Conservation (phyloP, 2,888 invertebrate genomes). For the Cabera pusaria region DNA sequence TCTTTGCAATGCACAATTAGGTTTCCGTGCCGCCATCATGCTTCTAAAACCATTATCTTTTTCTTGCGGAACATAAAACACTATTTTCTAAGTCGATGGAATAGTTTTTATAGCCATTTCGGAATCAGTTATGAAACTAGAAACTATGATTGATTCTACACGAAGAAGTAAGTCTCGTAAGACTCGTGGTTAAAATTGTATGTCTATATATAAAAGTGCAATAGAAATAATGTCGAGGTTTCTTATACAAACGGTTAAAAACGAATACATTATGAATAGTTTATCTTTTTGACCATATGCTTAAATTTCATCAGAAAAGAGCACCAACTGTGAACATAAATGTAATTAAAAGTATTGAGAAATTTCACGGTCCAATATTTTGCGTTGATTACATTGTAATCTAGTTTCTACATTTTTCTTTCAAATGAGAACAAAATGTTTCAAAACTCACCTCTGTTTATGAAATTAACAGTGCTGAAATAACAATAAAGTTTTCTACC, state of each 20-base stretch:
- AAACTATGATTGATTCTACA: no score
- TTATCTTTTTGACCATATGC: no score
- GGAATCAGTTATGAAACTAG: slow-evolving; percentile 5
- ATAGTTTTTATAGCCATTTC: slow-evolving; percentile 7
- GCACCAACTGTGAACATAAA: slow-evolving; percentile 16
- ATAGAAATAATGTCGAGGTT: no score
- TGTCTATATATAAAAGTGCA: no score
- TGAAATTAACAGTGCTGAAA: no score
- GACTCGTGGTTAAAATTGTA: no score
- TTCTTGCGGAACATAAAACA: slow-evolving; percentile 11
- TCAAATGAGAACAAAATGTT: slow-evolving; percentile 15
- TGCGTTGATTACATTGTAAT: slow-evolving; percentile 22
- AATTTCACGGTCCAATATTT: slow-evolving; percentile 49
- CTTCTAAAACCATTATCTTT: slow-evolving; percentile 5
- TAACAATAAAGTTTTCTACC: no score
- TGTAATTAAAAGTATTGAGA: slow-evolving; percentile 44
- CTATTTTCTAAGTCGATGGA: slow-evolving; percentile 7
- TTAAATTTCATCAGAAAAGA: slow-evolving; percentile 17
- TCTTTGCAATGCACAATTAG: slow-evolving; percentile 6
- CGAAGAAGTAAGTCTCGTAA: no score
- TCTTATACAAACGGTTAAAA: no score
- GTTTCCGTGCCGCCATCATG: slow-evolving; percentile 7
- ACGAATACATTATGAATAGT: no score
- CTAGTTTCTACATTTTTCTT: slow-evolving; percentile 21
- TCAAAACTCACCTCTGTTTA: no score